Conservation (phyloP, 2,113 vertebrate genomes). For the Psittacus erithacus region DNA sequence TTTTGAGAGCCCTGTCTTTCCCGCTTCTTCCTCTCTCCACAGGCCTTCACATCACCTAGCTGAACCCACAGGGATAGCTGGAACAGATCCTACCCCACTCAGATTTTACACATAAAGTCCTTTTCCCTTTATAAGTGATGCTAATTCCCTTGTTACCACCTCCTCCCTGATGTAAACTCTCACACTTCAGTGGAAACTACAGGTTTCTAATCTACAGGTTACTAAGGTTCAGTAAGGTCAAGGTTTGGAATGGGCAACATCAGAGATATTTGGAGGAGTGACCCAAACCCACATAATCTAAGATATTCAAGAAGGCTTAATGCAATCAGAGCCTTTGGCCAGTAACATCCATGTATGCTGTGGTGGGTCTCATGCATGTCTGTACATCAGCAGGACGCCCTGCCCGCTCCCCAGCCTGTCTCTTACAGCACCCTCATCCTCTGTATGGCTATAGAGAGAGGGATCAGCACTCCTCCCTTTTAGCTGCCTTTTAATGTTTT, state of each 20-base stretch:
- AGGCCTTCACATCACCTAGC: not conserved
- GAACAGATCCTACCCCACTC: not conserved
- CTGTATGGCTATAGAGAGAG: accelerated
- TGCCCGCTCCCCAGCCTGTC: not conserved
- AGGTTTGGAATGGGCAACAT: not conserved
- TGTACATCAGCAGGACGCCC: accelerated
- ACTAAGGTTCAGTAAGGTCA: accelerated
- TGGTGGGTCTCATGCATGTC: accelerated
- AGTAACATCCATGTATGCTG: accelerated
- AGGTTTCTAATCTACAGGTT: not conserved
- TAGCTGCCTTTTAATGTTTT: not conserved
- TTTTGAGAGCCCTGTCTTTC: not conserved
- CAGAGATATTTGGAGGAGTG: not conserved
- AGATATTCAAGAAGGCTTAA: not conserved
- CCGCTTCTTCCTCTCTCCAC: not conserved
- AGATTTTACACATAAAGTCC: not conserved
- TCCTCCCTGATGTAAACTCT: not conserved
- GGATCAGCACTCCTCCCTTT: not conserved
- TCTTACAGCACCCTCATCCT: not conserved
- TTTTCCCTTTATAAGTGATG: not conserved
- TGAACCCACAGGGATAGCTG: not conserved
- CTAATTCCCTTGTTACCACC: no score
- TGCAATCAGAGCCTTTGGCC: not conserved
- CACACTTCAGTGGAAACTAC: not conserved
- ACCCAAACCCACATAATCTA: not conserved